Base-by-base conservation (phyloP, 2,113 vertebrate genomes). In the Marmota flaviventris region DNA sequence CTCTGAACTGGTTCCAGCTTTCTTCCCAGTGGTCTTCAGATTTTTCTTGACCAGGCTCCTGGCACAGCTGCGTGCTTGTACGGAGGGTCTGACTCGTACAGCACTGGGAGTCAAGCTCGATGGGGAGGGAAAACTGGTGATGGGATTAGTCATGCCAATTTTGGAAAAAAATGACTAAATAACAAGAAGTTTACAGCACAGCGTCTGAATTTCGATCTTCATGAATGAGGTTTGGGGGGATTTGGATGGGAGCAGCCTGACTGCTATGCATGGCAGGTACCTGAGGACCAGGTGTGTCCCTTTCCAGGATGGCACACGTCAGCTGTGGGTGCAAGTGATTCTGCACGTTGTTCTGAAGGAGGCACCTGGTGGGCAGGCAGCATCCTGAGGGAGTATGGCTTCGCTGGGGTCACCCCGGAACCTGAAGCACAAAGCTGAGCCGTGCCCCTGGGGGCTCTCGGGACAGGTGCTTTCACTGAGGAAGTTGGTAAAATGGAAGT, bases 201-300 rank as follows among this genome's bases (percentile, higher is more conserved):
- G 10, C 18, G 10, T 63, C 56, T 75, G 32, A 27, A 69, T 48
- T 25, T 63, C 2, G 12, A 10, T 45, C 12, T 16, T 29, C 24
- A 34, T 70, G 73, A 75, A 8, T 51, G 61, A 85, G 10, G 34
- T 51, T 65, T 56, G 51, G 75, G 29, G 29, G 79, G 69, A 53
- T 58, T 72, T 42, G 24, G 22, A 14, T 58, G 42, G 89, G n/a
- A 75, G 42, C 58, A 34, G 29, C 1, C 0, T 9, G 39, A 18
- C 42, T 6, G 14, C 32, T 37, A 45, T 2, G 32, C 0, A 1
- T 1, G 14, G 58, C 11, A 45, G 10, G 32, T 24, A 25, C 6
- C 39, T 2, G 4, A 4, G 72, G 56, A 37, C 8, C 61, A 24
- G 61, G 24, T 75, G 9, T 4, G 8, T 20, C 48, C 51, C 32